Percentiles rank a stretch among this genome's conserved stretches.
These are phyloP conservation scores for Tetramorium bicarinatum DNA, from an alignment of 2,888 invertebrate species.

Conservation along the genomic window DNA sequence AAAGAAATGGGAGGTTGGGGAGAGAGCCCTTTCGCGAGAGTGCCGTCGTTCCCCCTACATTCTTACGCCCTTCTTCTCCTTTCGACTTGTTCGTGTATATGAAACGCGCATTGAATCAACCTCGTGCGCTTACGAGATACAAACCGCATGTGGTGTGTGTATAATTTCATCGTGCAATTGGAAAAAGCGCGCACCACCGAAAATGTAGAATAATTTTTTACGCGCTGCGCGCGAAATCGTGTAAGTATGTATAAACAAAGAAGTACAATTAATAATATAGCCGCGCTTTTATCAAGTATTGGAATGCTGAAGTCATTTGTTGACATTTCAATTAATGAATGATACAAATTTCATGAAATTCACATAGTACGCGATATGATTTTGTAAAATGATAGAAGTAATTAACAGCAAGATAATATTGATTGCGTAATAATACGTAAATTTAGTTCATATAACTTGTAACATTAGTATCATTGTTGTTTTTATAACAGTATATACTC, in stretches of 20 bases:
- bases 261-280: neutral
- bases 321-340: conserved; percentile 11
- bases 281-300: neutral
- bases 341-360: conserved; percentile 1
- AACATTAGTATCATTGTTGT: neutral
- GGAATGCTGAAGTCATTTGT: neutral
- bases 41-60: conserved; percentile 34
- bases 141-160: conserved; percentile 20
- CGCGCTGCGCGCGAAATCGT: neutral
- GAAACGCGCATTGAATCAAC: conserved; percentile 42
- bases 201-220: conserved; percentile 10
- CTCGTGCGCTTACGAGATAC: conserved; percentile 42
- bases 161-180: conserved; percentile 20
- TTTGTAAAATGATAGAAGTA: neutral
- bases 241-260: neutral
- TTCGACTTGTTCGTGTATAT: conserved; percentile 32
- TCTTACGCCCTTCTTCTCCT: conserved; percentile 48
- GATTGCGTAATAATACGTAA: neutral
- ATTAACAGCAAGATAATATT: neutral
- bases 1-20: conserved; percentile 68
- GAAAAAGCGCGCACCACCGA: neutral
- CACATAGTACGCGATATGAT: neutral
- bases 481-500: neutral
- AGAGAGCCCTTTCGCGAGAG: conserved; percentile 20
- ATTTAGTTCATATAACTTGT: neutral